These are phyloP conservation scores for Idaea biselata DNA, from an alignment of 2,888 invertebrate species.

Conservation along the genomic window DNA sequence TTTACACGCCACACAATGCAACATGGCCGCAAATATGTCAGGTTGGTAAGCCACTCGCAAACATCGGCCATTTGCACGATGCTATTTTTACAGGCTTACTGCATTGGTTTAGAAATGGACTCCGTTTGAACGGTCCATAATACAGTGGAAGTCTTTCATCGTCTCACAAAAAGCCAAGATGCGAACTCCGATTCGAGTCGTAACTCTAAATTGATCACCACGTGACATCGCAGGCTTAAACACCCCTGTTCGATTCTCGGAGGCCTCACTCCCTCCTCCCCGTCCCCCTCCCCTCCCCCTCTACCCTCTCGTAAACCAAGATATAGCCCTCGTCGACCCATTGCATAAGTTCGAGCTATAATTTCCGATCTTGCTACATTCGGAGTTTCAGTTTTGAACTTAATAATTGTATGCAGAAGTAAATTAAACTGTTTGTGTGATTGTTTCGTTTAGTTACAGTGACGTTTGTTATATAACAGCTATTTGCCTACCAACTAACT, in stretches of 20 bases:
- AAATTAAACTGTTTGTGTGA: slow-evolving; percentile 23
- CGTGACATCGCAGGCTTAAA: slow-evolving; percentile 45
- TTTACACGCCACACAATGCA: no score
- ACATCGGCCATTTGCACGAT: no score
- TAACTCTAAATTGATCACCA: slow-evolving; percentile 58
- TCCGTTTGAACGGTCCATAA: background rate
- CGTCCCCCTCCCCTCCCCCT: slow-evolving; percentile 17
- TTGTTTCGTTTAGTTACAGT: background rate
- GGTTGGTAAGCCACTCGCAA: no score
- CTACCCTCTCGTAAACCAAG: slow-evolving; percentile 37
- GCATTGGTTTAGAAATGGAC: no score
- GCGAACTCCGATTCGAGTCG: slow-evolving; percentile 40
- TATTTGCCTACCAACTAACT: no score
- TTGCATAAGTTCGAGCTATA: slow-evolving; percentile 57
- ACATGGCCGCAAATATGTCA: no score
- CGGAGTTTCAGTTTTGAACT: slow-evolving; percentile 27
- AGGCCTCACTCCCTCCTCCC: slow-evolving; percentile 13
- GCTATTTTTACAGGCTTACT: no score
- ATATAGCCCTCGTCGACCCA: slow-evolving; percentile 40
- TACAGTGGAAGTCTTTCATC: background rate
- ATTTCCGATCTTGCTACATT: slow-evolving; percentile 43
- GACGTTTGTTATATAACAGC: background rate
- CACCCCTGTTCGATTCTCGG: slow-evolving; percentile 14
- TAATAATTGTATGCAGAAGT: slow-evolving; percentile 28
- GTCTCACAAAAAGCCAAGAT: slow-evolving; percentile 20